Evolutionary conservation across 2,113 vertebrate genomes (phyloP), one percentile per base, ranked within the genome.

Genomic region (Pycnonotus jocosus): DNA sequence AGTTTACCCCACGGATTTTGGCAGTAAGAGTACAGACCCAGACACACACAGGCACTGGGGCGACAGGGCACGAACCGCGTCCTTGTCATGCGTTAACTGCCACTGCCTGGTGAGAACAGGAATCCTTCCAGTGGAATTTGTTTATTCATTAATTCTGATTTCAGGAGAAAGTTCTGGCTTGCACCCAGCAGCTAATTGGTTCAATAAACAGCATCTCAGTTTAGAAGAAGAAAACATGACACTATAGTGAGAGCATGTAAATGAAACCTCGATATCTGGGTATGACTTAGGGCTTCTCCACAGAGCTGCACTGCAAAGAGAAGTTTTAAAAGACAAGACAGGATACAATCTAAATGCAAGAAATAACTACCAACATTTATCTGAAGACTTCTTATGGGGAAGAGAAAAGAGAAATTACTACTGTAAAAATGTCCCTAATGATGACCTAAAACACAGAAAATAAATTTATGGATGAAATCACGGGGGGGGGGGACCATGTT

Each of bases 101-200:
- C 91, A 27, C 81, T 69, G 78, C 50, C 84, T 19, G 0, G 24
- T 33, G 80, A 83, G 60, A 92, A 82, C 3, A 81, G 35, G 45
- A 91, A 81, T 31, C 93, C 35, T 80, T 37, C 85, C 90, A 60
- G 35, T 11, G 28, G 37, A 37, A 95, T 92, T 53, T 89, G 89
- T 91, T 95, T 92, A 81, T 92, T 95, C 93, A 95, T 92, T 92
- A 93, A 78, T 95, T 92, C 88, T 72, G 76, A 95, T 95, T 96
- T 88, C 95, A 78, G 76, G 92, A 93, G 94, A 96, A 96, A 96
- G 93, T 94, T 95, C 94, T 95, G 95, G 93, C 94, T 88, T 47
- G 53, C 53, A 38, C 86, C 88, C 95, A 97, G 81, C 79, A 88
- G 82, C 86, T 97, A 96, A 96, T 86, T 95, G 82, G 88, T 93